Evolutionary conservation across 2,113 vertebrate species (phyloP).

Genomic region (Myanophis thanlyinensis): DNA sequence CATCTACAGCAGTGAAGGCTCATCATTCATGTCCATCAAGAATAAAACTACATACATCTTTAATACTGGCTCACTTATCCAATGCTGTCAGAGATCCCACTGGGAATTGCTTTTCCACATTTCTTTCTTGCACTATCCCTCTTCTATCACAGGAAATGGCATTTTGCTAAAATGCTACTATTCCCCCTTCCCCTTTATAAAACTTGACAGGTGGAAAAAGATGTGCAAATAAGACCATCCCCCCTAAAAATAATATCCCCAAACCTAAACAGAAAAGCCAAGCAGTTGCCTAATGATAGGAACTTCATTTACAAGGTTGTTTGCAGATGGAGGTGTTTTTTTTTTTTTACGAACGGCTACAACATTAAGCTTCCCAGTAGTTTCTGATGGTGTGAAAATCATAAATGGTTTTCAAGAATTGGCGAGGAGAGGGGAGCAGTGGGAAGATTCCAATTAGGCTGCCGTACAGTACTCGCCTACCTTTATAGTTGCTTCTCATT

Average conservation of each 20-base stretch:
- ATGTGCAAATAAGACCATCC: neutral
- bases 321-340: conserved; percentile 34
- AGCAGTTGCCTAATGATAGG: conserved; percentile 9
- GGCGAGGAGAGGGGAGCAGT: conserved; percentile 34
- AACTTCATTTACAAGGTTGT: conserved; percentile 23
- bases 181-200: neutral
- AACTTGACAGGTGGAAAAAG: conserved; percentile 8
- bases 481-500: conserved; percentile 48
- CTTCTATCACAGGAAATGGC: too few relatives aligned
- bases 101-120: neutral
- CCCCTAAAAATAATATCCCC: too few relatives aligned
- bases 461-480: conserved; percentile 30
- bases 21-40: neutral
- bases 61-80: neutral
- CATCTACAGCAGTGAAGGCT: neutral
- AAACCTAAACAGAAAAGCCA: conserved; percentile 5
- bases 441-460: conserved; percentile 59
- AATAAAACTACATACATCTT: neutral
- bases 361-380: conserved; percentile 37
- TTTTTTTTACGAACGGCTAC: conserved; percentile 35
- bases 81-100: too few relatives aligned
- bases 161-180: neutral
- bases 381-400: conserved; percentile 44
- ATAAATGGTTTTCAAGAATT: conserved; percentile 47
- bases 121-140: neutral